Base-by-base conservation (phyloP, 1,140 invertebrate genomes). In the Calosoma granatense region DNA sequence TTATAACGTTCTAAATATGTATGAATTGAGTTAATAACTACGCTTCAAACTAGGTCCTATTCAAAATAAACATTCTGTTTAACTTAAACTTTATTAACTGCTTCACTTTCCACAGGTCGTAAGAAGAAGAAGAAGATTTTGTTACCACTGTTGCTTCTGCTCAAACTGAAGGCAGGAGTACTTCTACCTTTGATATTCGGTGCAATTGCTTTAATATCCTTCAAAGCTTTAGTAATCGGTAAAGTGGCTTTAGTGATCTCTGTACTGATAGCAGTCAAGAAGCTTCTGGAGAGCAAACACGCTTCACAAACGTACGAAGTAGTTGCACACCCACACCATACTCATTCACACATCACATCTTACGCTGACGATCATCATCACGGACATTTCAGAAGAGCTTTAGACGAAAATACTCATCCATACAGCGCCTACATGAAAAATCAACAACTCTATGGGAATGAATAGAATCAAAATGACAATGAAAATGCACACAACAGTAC, bases 141-240 rank as follows among this genome's bases (percentile, higher is more conserved):
- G 60, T 65, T 86, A 62, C 84, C 86, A 20, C 75, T 90, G 54
- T 74, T 90, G 22, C 76, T 88, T 56, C 76, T 90, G 43, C 73
- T 88, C 67, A 87, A 88, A 67, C 68, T 90, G 67, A 91, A 91
- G 75, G 85, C 86, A 57, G 85, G 84, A 55, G 81, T 84, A 17
- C 76, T 90, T 21, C 82, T 88, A 63, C 87, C 87, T 17, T 74
- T 90, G 56, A 81, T 83, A 59, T 76, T 91, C 12, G 88, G 86
- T 59, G 84, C 81, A 65, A 78, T 90, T 54, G 88, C 85, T 6
- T 76, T 90, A n/a, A 75, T 89, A 22, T 87, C 87, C 3, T 84
- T 89, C 75, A 91, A 91, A 75, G 88, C 88, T 15, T 76, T 91
- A 53, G 74, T 90, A 51, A 79, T 90, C 61, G 86, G 86, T 68